Evolutionary conservation across 2,797 vertebrate genomes (phyloP).

Genomic region (Pangasius mekongensis): DNA sequence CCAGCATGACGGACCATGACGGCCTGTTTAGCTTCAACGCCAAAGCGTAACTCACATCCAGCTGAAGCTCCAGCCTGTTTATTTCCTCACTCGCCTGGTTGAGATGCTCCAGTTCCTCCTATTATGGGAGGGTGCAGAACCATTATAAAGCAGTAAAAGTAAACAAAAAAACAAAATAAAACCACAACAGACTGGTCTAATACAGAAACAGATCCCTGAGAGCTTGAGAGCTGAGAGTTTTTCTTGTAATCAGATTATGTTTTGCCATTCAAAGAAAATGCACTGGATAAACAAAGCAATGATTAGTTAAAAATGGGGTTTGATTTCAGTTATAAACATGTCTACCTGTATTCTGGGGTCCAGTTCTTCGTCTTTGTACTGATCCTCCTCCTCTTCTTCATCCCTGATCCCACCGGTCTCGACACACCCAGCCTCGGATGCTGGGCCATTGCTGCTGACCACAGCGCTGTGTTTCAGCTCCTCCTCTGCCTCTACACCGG

Average conservation of each 20-base stretch:
- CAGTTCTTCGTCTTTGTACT: constrained; percentile 80
- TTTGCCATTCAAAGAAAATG: background rate
- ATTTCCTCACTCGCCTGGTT: constrained; percentile 92
- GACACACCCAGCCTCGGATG: constrained; percentile 35
- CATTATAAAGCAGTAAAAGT: background rate
- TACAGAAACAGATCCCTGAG: background rate
- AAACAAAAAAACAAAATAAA: background rate
- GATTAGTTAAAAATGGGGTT: background rate
- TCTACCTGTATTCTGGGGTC: constrained; percentile 84
- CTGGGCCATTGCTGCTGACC: constrained; percentile 8
- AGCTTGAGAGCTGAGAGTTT: background rate
- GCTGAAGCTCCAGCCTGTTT: constrained; percentile 87
- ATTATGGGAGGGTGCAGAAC: constrained; percentile 15
- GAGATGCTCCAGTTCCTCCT: constrained; percentile 91
- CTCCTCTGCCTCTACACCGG: constrained; percentile 65
- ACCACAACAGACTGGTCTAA: background rate
- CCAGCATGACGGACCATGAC: background rate
- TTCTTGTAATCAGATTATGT: background rate
- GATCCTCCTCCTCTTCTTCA: constrained; percentile 56
- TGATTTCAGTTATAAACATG: background rate
- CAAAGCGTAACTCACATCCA: constrained; percentile 80
- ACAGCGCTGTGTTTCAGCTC: constrained; percentile 58
- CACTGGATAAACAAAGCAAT: background rate
- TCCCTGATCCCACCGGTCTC: constrained; percentile 40
- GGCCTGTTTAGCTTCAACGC: background rate